Base-by-base conservation (phyloP, 2,888 invertebrate species). In the Lasioglossum morio region DNA sequence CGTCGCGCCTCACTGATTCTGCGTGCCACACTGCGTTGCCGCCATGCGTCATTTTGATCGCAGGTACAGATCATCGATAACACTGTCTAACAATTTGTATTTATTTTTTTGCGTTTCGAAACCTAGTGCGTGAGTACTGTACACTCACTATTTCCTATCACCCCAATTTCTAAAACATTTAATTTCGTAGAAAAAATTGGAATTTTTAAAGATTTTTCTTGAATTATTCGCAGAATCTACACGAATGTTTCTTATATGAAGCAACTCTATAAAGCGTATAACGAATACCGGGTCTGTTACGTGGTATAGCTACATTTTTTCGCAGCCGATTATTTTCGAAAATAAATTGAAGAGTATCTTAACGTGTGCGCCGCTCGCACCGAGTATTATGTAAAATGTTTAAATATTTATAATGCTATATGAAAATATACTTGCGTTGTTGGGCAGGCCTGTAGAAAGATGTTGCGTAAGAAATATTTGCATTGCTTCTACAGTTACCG, bases 1-100 rank as follows among this genome's bases (percentile, higher is more conserved):
- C 78, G 57, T n/a, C 43, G 57, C 40, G 75, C 53, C 37, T 53
- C 46, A 57, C 19, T 63, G 76, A 81, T 81, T 72, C 63, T 72
- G 72, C 43, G 60, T 72, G 60, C 46, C 40, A 27, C 23, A 48
- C 69, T 48, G 75, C 60, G 46, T 43, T 19, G 14, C 43, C n/a
- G 48, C 48, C 2, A 66, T 70, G 77, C 70, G 77, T 70, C 70
- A 69, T 40, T 48, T 63, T 34, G 43, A 46, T 27, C 70, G 40
- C 70, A n/a, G 30, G 30, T 23, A 27, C 37, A 53, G 69, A 53
- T 77, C 70, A 23, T 53, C 69, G 37, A 70, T 53, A 48, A 48
- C 63, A 16, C 16, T 7, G 30, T 63, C 63, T 30, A 63, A 63
- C 63, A 30, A 63, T 30, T 7, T 30, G 63, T 30, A 30, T 19